Evolutionary conservation across 1,140 invertebrate species (phyloP).

Genomic region (Teleopsis dalmanni): DNA sequence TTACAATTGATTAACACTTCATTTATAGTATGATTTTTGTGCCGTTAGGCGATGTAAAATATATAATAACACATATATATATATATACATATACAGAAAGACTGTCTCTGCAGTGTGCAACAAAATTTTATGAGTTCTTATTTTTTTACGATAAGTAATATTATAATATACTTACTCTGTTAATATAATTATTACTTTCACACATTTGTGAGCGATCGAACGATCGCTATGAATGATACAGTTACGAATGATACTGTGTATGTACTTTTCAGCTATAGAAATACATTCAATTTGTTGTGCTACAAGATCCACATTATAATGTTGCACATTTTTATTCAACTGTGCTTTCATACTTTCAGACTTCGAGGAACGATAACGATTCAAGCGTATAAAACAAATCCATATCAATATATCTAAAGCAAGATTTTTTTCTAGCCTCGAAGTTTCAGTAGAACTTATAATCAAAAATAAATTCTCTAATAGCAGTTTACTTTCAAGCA

Average conservation of each 20-base stretch:
- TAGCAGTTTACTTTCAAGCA: slow-evolving; percentile 73
- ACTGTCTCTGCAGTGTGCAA: neutral
- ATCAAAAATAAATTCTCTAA: slow-evolving; percentile 64
- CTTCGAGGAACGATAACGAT: slow-evolving; percentile 54
- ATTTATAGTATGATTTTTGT: too few species aligned
- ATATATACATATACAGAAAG: neutral
- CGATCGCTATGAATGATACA: slow-evolving; percentile 73
- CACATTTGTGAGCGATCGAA: slow-evolving; percentile 79
- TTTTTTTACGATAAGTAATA: neutral
- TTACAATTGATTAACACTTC: too few species aligned
- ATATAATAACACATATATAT: slow-evolving; percentile 2
- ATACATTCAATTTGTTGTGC: slow-evolving; percentile 62
- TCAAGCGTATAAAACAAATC: slow-evolving; percentile 64
- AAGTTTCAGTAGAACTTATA: slow-evolving; percentile 47
- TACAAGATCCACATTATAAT: slow-evolving; percentile 38
- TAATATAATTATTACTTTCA: slow-evolving; percentile 73
- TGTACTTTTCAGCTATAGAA: slow-evolving; percentile 55
- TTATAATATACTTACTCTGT: slow-evolving; percentile 61
- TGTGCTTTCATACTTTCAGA: slow-evolving; percentile 45
- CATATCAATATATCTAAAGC: slow-evolving; percentile 73
- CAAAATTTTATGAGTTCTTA: neutral
- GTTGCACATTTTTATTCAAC: slow-evolving; percentile 46
- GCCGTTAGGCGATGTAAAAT: too few species aligned
- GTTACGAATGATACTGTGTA: slow-evolving; percentile 56
- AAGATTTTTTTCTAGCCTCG: slow-evolving; percentile 44